Evolutionary conservation across 2,797 vertebrate species (phyloP), one percentile per base, ranked within the genome.

Genomic region (Tokudaia tokunoshimensis): DNA sequence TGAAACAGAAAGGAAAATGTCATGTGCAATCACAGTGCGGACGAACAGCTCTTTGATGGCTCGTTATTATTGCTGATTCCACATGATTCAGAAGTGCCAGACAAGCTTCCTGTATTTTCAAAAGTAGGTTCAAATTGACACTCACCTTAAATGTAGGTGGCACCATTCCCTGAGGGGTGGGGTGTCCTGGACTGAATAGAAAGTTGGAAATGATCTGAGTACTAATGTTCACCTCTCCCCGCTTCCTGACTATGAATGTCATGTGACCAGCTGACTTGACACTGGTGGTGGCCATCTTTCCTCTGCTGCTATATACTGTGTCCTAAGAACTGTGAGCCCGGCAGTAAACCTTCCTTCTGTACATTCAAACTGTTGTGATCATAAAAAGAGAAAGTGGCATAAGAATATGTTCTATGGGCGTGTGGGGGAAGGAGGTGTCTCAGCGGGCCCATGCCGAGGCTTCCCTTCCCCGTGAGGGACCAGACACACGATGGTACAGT

Each of bases 1-100:
- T 86, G 84, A 87, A 92, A 75, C 19, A 81, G 29, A 76, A 83
- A 93, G 91, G 59, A 87, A 82, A 93, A 81, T 91, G 78, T 41
- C 20, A 57, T 0, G 1, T 31, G 44, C 84, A 63, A 79, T 95
- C 82, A 96, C 20, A 86, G n/a, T 37, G 17, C 8, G 6, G 34
- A 10, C 3, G 15, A n/a, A 19, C 34, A n/a, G 34, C 34, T 70
- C 67, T 72, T 37, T 4, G 61, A 24, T 85, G 26, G 12, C 9
- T 19, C 34, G 6, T 29, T 31, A 52, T 17, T 20, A 22, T 14
- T 47, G 15, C 57, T 34, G 41, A 29, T 31, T 24, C 7, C 41
- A 47, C 29, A 65, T 65, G 61, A 34, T 22, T 84, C 47, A 50
- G 44, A 29, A 34, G n/a, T 50, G 34, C 61, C 19, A 67, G 44